Conservation (phyloP, 2,888 invertebrate species). For the Pristionchus entomophagus region DNA sequence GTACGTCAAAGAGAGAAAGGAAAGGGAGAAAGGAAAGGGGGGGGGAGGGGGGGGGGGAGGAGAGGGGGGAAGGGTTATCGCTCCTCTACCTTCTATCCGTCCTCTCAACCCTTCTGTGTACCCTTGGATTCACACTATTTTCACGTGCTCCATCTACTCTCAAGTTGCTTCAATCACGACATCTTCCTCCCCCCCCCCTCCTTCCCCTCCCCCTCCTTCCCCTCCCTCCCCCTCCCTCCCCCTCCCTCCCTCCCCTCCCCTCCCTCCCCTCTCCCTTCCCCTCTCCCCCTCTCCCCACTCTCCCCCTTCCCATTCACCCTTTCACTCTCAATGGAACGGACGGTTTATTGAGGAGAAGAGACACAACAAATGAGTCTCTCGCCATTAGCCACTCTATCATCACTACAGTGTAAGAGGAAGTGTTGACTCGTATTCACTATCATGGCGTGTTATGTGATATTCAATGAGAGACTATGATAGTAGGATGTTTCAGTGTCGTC, state of each 20-base stretch:
- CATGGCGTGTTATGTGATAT: no score
- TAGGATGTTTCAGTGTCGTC: not conserved
- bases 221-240: not conserved
- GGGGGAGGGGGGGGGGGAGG: not conserved
- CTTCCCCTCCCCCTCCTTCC: not conserved
- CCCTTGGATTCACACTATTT: conserved; percentile 5
- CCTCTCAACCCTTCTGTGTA: not conserved
- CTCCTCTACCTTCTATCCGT: not conserved
- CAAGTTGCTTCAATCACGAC: not conserved
- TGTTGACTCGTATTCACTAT: no score
- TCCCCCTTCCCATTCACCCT: not conserved
- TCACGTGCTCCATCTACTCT: not conserved
- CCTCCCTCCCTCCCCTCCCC: not conserved
- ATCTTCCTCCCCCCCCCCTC: not conserved
- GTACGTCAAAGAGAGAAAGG: conserved; percentile 8
- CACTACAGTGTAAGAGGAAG: no score
- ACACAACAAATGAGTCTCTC: not conserved
- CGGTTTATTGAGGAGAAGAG: not conserved
- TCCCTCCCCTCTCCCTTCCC: not conserved
- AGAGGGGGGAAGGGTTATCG: conserved; percentile 8
- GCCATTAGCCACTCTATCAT: not conserved
- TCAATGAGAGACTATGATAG: no score
- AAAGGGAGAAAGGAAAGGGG: not conserved
- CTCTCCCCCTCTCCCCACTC: not conserved
- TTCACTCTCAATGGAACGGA: not conserved